phyloP scores from a whole-genome alignment of 1,140 invertebrate species.

The Pseudomyrmex flavicornis region DNA sequence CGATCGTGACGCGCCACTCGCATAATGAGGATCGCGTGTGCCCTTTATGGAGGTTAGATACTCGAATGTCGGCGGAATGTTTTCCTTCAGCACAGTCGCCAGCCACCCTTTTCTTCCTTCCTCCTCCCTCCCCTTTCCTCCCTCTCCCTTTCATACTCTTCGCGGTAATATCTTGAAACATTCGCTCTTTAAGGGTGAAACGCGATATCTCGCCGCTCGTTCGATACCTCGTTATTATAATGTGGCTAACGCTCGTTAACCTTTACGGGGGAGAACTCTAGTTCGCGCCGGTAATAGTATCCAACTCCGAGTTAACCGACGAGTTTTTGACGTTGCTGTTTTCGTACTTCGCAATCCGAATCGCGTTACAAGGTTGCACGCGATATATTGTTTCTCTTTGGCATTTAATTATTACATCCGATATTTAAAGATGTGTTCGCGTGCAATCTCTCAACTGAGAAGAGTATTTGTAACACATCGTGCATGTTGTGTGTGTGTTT shows the following conservation, averaged over 20 bases:
- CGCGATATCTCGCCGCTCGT: conserved; percentile 75
- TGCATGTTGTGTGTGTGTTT: too few species aligned
- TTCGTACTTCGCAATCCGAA: conserved; percentile 31
- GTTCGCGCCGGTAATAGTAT: conserved; percentile 69
- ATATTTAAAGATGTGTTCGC: too few species aligned
- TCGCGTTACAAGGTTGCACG: conserved; percentile 17
- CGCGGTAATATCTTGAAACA: conserved; percentile 64
- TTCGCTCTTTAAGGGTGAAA: conserved; percentile 80
- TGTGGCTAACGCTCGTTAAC: conserved; percentile 80
- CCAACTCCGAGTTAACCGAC: conserved; percentile 57
- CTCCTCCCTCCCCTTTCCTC: neutral
- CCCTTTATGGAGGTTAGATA: conserved; percentile 56
- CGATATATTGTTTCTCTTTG: too few species aligned
- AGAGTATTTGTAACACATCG: too few species aligned
- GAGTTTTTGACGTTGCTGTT: conserved; percentile 34
- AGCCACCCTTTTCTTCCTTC: conserved; percentile 31
- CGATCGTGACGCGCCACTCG: conserved; percentile 68
- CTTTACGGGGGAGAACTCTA: conserved; percentile 63
- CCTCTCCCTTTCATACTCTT: neutral
- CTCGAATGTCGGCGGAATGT: conserved; percentile 59
- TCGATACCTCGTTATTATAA: conserved; percentile 81
- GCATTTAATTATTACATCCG: too few species aligned
- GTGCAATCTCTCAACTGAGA: too few species aligned
- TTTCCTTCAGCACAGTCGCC: conserved; percentile 47
- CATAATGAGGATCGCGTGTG: conserved; percentile 76